Evolutionary conservation across 2,888 invertebrate genomes (phyloP), one percentile per base, ranked within the genome.

Genomic region (Cosmia pyralina): DNA sequence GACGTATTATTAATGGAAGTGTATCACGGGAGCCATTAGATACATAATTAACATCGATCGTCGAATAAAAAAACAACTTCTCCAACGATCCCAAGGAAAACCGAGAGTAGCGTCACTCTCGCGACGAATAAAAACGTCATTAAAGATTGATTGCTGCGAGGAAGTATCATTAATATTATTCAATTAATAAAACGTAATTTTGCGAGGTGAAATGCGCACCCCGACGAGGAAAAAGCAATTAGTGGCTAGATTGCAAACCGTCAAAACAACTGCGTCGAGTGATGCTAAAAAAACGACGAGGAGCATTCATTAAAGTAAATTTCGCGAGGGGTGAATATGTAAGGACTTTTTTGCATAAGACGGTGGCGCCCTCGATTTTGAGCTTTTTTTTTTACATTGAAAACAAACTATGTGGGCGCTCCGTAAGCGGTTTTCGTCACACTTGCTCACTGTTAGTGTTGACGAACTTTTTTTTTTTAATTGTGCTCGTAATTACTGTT

Each of bases 121-220:
- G 87, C 91, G 90, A 92, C 93, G 93, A 95, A 95, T 95, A 95
- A 95, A 96, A 96, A 95, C 94, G 94, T 93, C 94, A 94, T 95
- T 95, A 94, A 93, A 95, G 96, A 96, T 96, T 95, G 95, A 96
- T 96, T 89, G 93, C 94, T 92, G 89, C 89, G 90, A 93, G 93
- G 92, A 94, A 94, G 95, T 94, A 94, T 96, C 96, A 96, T 96
- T 96, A 96, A 96, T 96, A 96, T 95, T 96, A 96, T 96, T 96
- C 95, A 96, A 96, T 96, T 96, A 96, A 96, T 96, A 95, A 95
- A 96, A 95, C 92, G 94, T 95, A 95, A 96, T 96, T 95, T 95
- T 88, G 93, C 94, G 91, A 93, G 91, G 94, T 92, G 92, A 92
- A 93, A 92, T 91, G 91, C 92, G 91, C 94, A 94, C 95, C 95